Evolutionary conservation across 1,140 invertebrate species (phyloP).

Genomic region (Mya arenaria): DNA sequence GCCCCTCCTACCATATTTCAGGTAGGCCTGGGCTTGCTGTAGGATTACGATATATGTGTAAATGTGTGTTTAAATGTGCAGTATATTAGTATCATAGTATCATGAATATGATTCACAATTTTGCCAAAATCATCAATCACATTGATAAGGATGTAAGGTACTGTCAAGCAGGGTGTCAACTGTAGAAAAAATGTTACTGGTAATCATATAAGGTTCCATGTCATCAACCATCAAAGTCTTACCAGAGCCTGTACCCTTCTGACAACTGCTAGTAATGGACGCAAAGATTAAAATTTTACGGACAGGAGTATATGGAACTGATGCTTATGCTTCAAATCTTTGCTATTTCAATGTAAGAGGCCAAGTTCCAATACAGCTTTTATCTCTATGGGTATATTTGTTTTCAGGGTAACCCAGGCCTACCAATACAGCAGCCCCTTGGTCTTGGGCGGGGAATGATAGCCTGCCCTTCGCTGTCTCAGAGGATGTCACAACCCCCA

Average conservation of each 20-base stretch:
- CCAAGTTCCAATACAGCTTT: neutral
- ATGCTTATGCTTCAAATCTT: neutral
- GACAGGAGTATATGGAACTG: neutral
- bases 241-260: neutral
- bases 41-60: too few relatives aligned
- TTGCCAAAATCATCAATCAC: too few relatives aligned
- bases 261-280: neutral
- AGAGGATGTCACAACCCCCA: neutral
- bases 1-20: too few relatives aligned
- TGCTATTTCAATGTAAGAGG: neutral
- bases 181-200: too few relatives aligned
- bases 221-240: too few relatives aligned
- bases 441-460: conserved; percentile 35
- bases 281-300: neutral
- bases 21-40: too few relatives aligned
- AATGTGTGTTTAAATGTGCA: too few relatives aligned
- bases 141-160: too few relatives aligned
- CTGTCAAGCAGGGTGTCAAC: too few relatives aligned
- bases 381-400: neutral
- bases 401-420: neutral
- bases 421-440: neutral
- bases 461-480: neutral
- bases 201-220: too few relatives aligned
- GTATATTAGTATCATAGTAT: too few relatives aligned
- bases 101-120: too few relatives aligned